phyloP scores from a whole-genome alignment of 2,888 invertebrate species.

The Neocrepidodera transversa region DNA sequence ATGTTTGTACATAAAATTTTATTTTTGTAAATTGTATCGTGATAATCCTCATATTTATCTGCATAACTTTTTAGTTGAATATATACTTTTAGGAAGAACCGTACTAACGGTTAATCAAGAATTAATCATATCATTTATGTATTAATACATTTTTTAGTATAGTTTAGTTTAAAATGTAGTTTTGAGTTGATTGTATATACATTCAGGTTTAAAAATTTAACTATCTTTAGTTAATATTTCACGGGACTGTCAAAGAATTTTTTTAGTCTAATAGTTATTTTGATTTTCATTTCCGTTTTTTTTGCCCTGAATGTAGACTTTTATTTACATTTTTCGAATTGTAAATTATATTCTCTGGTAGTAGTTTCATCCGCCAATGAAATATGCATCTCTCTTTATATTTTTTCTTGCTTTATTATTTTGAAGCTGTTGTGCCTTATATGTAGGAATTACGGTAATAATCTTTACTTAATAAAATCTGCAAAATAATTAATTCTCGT shows the following conservation, averaged over 20 bases:
- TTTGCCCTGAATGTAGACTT: too few relatives aligned
- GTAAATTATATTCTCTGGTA: too few relatives aligned
- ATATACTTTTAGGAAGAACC: slow-evolving; percentile 42
- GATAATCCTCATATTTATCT: slow-evolving; percentile 28
- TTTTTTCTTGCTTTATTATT: slow-evolving; percentile 43
- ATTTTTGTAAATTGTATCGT: slow-evolving; percentile 22
- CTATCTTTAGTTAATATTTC: too few relatives aligned
- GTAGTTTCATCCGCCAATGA: too few relatives aligned
- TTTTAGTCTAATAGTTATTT: too few relatives aligned
- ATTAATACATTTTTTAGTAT: slow-evolving; percentile 44
- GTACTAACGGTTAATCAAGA: slow-evolving; percentile 53
- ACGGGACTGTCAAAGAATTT: too few relatives aligned
- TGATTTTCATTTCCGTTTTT: too few relatives aligned
- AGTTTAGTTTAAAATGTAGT: slow-evolving; percentile 37
- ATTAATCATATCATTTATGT: slow-evolving; percentile 57
- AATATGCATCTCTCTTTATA: too few relatives aligned
- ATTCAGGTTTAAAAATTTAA: slow-evolving; percentile 18
- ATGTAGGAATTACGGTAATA: slow-evolving; percentile 23
- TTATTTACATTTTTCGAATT: too few relatives aligned
- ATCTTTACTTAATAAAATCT: slow-evolving; percentile 15
- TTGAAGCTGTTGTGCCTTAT: slow-evolving; percentile 56
- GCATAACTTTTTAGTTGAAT: slow-evolving; percentile 34
- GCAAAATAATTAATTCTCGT: background rate
- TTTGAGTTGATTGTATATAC: slow-evolving; percentile 26
- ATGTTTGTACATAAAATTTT: slow-evolving; percentile 9